A percentile compares a stretch with the other conserved stretches of the same genome.
Evolutionary conservation across 2,113 vertebrate species (phyloP).

Genomic region (Gobius niger): DNA sequence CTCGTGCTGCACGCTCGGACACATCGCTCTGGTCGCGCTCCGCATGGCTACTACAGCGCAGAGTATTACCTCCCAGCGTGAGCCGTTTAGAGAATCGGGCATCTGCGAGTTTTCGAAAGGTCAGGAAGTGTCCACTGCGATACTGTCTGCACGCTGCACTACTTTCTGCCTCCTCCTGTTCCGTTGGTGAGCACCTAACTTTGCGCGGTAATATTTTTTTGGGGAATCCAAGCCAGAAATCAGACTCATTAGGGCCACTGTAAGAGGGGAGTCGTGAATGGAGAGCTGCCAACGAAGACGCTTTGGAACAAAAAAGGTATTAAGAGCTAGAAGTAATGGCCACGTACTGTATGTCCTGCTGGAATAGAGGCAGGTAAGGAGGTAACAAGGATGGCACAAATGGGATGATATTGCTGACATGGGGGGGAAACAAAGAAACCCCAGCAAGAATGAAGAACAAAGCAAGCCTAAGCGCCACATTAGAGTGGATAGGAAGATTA

Average conservation of each 20-base stretch:
- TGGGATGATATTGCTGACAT: constrained; percentile 27
- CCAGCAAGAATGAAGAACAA: constrained; percentile 18
- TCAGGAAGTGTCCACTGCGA: constrained; percentile 43
- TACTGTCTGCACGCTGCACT: constrained; percentile 19
- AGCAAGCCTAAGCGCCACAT: neutral
- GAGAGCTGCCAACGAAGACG: constrained; percentile 43
- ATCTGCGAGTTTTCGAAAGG: constrained; percentile 59
- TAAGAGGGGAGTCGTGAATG: constrained; percentile 21
- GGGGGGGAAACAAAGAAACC: neutral
- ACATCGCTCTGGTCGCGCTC: constrained; percentile 28
- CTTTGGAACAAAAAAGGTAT: neutral
- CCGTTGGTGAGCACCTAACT: constrained; percentile 12
- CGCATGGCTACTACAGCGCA: constrained; percentile 36
- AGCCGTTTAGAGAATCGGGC: constrained; percentile 55
- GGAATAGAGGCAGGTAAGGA: neutral
- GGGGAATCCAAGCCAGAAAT: constrained; percentile 31
- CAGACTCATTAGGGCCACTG: constrained; percentile 38
- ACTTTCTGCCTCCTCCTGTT: constrained; percentile 11
- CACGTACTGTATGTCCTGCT: constrained; percentile 7
- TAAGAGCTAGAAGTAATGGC: constrained; percentile 4
- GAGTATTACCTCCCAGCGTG: constrained; percentile 35
- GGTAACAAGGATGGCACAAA: constrained; percentile 5
- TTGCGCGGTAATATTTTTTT: constrained; percentile 26
- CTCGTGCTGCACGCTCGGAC: constrained; percentile 23
- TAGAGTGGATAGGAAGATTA: constrained; percentile 18